Percentiles rank a stretch among this genome's conserved stretches.
Evolutionary conservation across 92 coral and sea anemone species (phyloP).

Genomic region (Pocillopora meandrina): DNA sequence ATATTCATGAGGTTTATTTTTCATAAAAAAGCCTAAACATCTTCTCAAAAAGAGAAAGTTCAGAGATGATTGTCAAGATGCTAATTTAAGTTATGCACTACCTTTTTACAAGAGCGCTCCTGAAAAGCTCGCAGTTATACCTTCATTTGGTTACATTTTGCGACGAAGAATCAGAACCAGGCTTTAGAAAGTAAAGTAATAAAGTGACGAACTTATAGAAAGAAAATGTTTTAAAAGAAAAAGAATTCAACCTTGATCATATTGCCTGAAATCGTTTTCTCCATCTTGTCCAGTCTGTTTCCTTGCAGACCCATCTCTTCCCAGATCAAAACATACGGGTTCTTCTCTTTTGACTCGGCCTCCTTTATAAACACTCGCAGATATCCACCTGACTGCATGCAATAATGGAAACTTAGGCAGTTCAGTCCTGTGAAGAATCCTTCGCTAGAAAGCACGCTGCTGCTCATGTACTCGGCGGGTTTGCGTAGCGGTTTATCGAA

Average conservation of each 20-base stretch:
- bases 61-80: too few species aligned
- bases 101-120: too few species aligned
- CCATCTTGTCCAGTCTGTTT: conserved; percentile 18
- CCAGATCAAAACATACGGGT: conserved; percentile 37
- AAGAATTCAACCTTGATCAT: background rate
- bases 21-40: too few species aligned
- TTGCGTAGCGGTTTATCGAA: conserved; percentile 1
- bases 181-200: too few species aligned
- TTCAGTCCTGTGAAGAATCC: conserved; percentile 26
- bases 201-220: background rate
- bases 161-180: too few species aligned
- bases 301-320: conserved; percentile 17
- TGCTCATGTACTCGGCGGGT: conserved; percentile 28
- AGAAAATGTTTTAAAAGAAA: background rate
- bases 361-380: conserved; percentile 25
- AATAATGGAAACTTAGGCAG: conserved; percentile 26
- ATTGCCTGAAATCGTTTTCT: conserved; percentile 7
- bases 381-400: conserved; percentile 24
- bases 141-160: too few species aligned
- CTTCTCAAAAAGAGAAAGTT: too few species aligned
- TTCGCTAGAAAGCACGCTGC: conserved; percentile 25
- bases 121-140: too few species aligned
- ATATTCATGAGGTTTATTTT: too few species aligned
- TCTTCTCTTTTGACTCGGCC: conserved; percentile 5
- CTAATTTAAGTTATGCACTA: too few species aligned